These are phyloP conservation scores for Trigoniulus corallinus DNA, from an alignment of 1,140 invertebrate genomes.

Conservation along the genomic window DNA sequence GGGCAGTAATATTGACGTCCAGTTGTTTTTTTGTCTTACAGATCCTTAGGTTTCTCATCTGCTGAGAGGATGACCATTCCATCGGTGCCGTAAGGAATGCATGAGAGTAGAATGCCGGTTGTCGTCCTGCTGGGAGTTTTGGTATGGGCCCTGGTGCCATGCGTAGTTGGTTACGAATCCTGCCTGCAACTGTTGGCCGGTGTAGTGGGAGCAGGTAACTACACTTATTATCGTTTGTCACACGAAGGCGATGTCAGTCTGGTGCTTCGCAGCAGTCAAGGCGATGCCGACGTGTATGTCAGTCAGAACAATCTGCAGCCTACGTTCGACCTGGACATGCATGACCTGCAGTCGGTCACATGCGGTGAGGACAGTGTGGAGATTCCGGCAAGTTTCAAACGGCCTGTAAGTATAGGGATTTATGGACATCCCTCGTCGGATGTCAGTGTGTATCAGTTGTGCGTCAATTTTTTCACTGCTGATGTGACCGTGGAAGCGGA, in stretches of 20 bases:
- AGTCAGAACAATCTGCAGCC: constrained; percentile 35
- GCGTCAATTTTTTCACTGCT: constrained; percentile 22
- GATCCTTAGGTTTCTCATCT: too few relatives aligned
- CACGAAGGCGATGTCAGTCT: constrained; percentile 33
- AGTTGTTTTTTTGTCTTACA: too few relatives aligned
- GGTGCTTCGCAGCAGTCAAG: constrained; percentile 27
- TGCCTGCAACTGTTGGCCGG: constrained; percentile 26
- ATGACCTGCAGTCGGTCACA: constrained; percentile 40
- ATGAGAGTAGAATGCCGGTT: too few relatives aligned
- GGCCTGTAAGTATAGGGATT: constrained; percentile 40
- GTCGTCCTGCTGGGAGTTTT: too few relatives aligned
- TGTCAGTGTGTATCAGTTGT: constrained; percentile 31
- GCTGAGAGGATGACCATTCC: too few relatives aligned
- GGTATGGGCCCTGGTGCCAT: too few relatives aligned
- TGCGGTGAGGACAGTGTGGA: constrained; percentile 39
- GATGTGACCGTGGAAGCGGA: too few relatives aligned
- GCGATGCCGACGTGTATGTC: constrained; percentile 44
- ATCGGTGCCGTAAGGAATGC: too few relatives aligned
- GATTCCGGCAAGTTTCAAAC: constrained; percentile 34
- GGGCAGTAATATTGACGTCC: too few relatives aligned
- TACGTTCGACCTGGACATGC: constrained; percentile 33
- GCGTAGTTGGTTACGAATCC: too few relatives aligned
- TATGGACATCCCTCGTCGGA: constrained; percentile 41
- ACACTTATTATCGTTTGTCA: constrained; percentile 37
- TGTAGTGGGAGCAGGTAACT: constrained; percentile 34